These are phyloP conservation scores for Morone saxatilis DNA, from an alignment of 2,113 vertebrate genomes.

Conservation along the genomic window DNA sequence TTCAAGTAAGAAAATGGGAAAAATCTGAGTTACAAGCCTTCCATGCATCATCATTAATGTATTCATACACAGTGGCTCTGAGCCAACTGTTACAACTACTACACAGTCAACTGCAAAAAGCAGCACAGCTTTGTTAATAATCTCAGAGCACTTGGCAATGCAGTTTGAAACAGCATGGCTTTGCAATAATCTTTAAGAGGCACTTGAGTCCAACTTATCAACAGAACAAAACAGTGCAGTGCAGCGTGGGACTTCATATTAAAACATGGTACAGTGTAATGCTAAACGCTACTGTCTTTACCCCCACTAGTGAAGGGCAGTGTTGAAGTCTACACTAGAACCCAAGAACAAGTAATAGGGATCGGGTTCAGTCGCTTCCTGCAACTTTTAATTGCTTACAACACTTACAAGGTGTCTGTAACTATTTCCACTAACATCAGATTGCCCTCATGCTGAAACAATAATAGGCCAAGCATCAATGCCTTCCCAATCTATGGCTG, in stretches of 20 bases:
- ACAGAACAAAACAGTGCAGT: constrained; percentile 47
- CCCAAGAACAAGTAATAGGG: background rate
- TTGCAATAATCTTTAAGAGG: constrained; percentile 67
- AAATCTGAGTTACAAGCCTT: constrained; percentile 37
- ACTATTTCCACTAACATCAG: background rate
- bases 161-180: constrained; percentile 56
- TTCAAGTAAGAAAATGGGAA: constrained; percentile 44
- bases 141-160: constrained; percentile 51
- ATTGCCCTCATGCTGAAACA: background rate
- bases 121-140: constrained; percentile 57
- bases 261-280: constrained; percentile 7
- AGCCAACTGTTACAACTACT: constrained; percentile 46
- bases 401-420: no score
- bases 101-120: constrained; percentile 29
- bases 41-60: constrained; percentile 49
- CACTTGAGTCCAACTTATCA: constrained; percentile 62
- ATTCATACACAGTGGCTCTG: constrained; percentile 45
- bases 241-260: background rate
- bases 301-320: background rate
- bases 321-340: background rate
- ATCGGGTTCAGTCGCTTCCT: background rate
- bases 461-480: background rate
- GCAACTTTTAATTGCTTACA: background rate
- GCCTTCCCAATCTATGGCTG: background rate
- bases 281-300: constrained; percentile 6